A percentile compares a stretch with the other conserved stretches of the same genome.
These are phyloP conservation scores for Muntiacus reevesi DNA, from an alignment of 2,113 vertebrate genomes.

Conservation along the genomic window DNA sequence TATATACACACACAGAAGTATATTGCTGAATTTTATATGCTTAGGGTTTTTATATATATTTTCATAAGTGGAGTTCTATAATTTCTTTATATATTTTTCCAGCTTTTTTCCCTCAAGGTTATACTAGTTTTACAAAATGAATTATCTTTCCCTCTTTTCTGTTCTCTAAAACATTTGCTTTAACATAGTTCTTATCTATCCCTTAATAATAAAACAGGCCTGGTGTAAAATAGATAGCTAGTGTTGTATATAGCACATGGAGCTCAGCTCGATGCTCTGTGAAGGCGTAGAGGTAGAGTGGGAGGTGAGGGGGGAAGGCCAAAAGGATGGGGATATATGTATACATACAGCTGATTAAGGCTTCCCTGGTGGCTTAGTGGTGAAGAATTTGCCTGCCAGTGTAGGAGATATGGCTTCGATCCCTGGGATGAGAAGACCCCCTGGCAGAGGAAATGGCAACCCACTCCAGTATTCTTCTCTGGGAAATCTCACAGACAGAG, in stretches of 20 bases:
- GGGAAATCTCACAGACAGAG: not conserved
- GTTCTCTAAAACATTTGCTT: not conserved
- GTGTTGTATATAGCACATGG: not conserved
- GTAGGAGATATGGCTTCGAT: not conserved
- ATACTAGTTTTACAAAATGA: not conserved
- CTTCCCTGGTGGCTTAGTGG: not conserved
- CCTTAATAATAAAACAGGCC: not conserved
- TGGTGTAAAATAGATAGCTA: not conserved
- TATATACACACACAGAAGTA: not conserved
- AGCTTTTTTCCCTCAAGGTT: not conserved
- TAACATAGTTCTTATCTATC: not conserved
- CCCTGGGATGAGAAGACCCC: not conserved
- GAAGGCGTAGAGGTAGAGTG: not conserved
- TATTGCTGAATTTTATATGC: not conserved
- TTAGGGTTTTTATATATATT: not conserved
- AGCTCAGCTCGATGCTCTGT: not conserved
- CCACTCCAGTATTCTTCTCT: not conserved
- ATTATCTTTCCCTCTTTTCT: not conserved
- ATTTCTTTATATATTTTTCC: not conserved
- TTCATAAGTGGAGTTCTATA: not conserved
- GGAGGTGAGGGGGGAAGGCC: not conserved
- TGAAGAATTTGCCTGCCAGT: not conserved
- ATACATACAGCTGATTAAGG: not conserved
- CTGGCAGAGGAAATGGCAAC: not conserved
- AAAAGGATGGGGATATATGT: not conserved